Percentiles rank a stretch among this genome's conserved stretches.
phyloP scores from a whole-genome alignment of 2,113 vertebrate genomes.

The Elephantulus edwardii region DNA sequence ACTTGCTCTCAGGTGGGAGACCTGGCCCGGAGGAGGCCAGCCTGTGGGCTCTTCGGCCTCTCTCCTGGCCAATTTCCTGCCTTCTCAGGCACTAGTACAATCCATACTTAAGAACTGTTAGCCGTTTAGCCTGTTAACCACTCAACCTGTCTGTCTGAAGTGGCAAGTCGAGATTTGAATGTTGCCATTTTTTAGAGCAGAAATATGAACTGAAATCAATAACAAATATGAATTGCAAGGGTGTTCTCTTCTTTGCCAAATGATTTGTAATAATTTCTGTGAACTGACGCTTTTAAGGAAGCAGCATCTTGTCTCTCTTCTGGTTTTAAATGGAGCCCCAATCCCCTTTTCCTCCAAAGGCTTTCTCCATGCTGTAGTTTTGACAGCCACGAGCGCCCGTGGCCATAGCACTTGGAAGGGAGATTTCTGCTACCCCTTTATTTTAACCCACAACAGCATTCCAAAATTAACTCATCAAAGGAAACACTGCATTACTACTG shows the following conservation, averaged over 20 bases:
- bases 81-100: neutral
- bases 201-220: constrained; percentile 40
- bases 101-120: neutral
- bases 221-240: constrained; percentile 36
- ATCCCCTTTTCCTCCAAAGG: constrained; percentile 1
- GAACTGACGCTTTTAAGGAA: constrained; percentile 51
- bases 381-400: constrained; percentile 42
- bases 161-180: neutral
- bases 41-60: neutral
- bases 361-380: constrained; percentile 57
- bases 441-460: constrained; percentile 33
- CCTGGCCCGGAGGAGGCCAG: neutral
- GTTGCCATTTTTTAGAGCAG: neutral
- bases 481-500: constrained; percentile 20
- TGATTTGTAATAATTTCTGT: constrained; percentile 34
- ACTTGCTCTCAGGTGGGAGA: constrained; percentile 27
- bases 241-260: constrained; percentile 14
- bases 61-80: neutral
- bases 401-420: constrained; percentile 43
- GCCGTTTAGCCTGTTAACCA: no score
- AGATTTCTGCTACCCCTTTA: constrained; percentile 27
- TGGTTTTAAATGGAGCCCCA: constrained; percentile 10
- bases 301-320: constrained; percentile 60
- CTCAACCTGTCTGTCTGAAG: accelerated
- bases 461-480: neutral